Conservation (phyloP, 2,113 vertebrate genomes). For the Pteropus alecto region DNA sequence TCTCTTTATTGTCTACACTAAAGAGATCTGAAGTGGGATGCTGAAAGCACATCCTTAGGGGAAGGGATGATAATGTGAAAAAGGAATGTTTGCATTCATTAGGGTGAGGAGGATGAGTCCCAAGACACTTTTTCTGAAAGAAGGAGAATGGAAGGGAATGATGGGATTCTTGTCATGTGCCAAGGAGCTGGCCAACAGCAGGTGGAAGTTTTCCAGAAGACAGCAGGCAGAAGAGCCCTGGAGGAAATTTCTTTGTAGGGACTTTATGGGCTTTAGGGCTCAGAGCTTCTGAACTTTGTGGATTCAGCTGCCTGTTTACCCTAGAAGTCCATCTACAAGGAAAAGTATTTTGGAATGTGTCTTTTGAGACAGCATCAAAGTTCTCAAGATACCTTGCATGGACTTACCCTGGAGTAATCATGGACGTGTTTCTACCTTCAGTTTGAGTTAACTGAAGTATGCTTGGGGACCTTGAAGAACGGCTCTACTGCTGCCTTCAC, state of each 20-base stretch:
- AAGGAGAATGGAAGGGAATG: not conserved
- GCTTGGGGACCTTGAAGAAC: not conserved
- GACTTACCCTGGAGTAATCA: not conserved
- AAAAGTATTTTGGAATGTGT: not conserved
- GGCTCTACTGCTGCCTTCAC: not conserved
- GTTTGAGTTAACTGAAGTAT: not conserved
- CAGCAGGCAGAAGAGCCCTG: not conserved
- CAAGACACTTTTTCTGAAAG: not conserved
- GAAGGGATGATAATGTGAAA: not conserved
- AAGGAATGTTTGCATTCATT: not conserved
- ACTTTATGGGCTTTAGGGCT: not conserved
- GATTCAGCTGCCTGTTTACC: not conserved
- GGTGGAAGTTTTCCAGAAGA: not conserved
- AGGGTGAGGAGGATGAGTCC: not conserved
- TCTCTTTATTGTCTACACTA: not conserved
- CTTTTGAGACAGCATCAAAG: not conserved
- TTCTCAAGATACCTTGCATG: constrained; percentile 30
- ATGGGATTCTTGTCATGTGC: not conserved
- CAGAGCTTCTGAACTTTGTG: not conserved
- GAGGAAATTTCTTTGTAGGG: not conserved
- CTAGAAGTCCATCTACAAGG: not conserved
- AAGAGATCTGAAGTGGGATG: not conserved
- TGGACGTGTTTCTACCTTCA: constrained; percentile 15
- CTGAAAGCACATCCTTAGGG: not conserved
- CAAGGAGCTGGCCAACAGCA: not conserved